Evolutionary conservation across 2,888 invertebrate genomes (phyloP).

Genomic region (Drosophila greeni): DNA sequence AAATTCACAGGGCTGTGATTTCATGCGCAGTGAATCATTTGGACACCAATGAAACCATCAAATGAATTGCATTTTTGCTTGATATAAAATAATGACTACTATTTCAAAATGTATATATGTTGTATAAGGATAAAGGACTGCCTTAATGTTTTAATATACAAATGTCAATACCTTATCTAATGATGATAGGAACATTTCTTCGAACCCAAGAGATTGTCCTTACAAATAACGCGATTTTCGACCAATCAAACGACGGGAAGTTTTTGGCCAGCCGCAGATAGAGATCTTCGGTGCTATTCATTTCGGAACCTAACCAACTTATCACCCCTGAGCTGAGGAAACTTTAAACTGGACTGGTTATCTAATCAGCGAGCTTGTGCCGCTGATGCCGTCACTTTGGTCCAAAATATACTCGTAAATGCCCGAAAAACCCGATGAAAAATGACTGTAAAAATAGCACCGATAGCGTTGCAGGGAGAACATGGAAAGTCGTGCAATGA

Average conservation of each 20-base stretch:
- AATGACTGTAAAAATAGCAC: conserved; percentile 49
- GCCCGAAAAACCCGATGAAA: conserved; percentile 28
- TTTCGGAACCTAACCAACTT: conserved; percentile 2
- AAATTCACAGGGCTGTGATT: conserved; percentile 20
- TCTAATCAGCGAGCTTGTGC: conserved; percentile 35
- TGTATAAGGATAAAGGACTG: background rate
- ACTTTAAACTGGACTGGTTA: conserved; percentile 21
- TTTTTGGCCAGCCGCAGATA: conserved; percentile 3
- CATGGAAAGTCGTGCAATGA: conserved; percentile 38
- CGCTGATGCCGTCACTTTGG: conserved; percentile 25
- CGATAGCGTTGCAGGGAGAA: conserved; percentile 34
- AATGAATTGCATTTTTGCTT: background rate
- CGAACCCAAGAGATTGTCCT: background rate
- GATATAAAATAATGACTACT: too few species aligned
- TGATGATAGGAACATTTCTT: background rate
- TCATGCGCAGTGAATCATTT: conserved; percentile 42
- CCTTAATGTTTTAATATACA: background rate
- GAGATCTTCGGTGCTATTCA: conserved; percentile 3
- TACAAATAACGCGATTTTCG: conserved; percentile 1
- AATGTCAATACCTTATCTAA: background rate
- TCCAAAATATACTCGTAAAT: conserved; percentile 37
- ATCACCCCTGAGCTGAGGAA: conserved; percentile 8
- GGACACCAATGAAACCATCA: background rate
- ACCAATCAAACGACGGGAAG: conserved; percentile 13
- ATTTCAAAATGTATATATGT: background rate